Evolutionary conservation across 2,113 vertebrate genomes (phyloP).

Genomic region (Sclerurus mexicanus): DNA sequence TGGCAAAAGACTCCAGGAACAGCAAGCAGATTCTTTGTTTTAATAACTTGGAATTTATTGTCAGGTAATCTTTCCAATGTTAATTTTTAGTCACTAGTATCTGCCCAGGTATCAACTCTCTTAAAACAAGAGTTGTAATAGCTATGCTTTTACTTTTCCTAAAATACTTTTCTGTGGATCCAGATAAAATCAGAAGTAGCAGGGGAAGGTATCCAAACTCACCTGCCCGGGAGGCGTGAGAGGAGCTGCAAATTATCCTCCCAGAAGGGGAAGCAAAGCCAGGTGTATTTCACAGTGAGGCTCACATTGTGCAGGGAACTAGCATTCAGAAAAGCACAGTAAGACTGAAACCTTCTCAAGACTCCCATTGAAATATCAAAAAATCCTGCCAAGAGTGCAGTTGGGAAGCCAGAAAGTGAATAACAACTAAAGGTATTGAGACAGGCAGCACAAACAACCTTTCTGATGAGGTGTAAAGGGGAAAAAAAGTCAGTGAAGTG

Average conservation of each 20-base stretch:
- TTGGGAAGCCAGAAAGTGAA: not conserved
- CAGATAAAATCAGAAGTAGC: not conserved
- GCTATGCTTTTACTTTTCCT: not conserved
- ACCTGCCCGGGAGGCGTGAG: not conserved
- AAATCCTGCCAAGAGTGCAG: not conserved
- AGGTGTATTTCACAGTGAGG: not conserved
- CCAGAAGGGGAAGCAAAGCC: not conserved
- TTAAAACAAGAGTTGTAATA: not conserved
- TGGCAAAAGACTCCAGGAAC: not conserved
- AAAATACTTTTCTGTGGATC: not conserved
- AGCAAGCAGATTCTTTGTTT: not conserved
- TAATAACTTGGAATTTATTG: not conserved
- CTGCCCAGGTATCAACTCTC: not conserved
- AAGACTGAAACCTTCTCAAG: rapidly evolving
- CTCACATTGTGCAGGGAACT: not conserved
- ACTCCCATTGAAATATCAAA: not conserved
- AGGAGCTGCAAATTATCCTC: not conserved
- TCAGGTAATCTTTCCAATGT: not conserved
- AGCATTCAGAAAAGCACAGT: not conserved
- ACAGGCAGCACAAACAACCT: not conserved
- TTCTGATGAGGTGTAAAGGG: not conserved
- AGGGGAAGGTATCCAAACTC: not conserved
- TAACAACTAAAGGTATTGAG: not conserved
- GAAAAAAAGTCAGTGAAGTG: not conserved
- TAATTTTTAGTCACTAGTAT: not conserved